Conservation (phyloP, 2,113 vertebrate genomes). For the Dipodomys spectabilis region DNA sequence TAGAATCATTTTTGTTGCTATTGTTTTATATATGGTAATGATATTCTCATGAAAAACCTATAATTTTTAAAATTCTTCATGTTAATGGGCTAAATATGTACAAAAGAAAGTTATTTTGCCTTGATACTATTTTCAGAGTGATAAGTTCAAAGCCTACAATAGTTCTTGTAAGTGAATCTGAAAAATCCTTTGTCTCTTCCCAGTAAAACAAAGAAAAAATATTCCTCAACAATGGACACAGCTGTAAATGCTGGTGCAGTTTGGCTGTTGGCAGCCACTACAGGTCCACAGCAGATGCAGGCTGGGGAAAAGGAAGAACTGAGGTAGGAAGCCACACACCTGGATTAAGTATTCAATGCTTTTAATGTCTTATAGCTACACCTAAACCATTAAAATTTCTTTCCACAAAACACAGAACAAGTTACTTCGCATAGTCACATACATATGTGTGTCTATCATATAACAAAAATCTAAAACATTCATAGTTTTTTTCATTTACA, state of each 20-base stretch:
- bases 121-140: neutral
- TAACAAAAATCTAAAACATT: neutral
- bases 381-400: neutral
- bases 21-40: neutral
- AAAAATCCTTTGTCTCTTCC: neutral
- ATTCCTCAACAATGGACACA: neutral
- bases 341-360: neutral
- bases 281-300: too few relatives aligned
- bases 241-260: neutral
- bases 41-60: neutral
- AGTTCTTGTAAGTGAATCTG: neutral
- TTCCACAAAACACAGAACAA: neutral
- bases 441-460: neutral
- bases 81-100: neutral
- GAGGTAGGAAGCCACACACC: neutral
- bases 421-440: neutral
- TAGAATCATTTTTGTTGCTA: neutral
- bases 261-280: too few relatives aligned
- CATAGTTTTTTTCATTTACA: neutral
- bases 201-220: neutral
- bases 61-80: neutral
- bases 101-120: neutral
- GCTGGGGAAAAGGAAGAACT: neutral
- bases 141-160: neutral
- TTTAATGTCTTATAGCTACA: neutral